Evolutionary conservation across 37 sponge, comb jelly and placozoan genomes (phyloP), one percentile per base, ranked within the genome.

Genomic region (Halichondria panicea): DNA sequence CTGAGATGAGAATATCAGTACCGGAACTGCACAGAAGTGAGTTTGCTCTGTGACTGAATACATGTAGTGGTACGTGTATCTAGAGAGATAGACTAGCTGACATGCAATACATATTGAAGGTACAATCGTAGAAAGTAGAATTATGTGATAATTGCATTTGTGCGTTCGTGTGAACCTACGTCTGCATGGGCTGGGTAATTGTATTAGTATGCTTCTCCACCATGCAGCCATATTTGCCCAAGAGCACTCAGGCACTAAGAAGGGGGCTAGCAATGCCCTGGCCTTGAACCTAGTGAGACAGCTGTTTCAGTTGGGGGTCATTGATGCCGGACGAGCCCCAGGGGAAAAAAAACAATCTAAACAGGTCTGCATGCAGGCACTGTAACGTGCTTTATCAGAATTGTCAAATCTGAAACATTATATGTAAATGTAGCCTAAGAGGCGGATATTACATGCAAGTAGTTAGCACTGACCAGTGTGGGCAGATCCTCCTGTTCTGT

Each of bases 161-260:
- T n/a, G n/a, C n/a, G n/a, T n/a, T n/a, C n/a, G n/a, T n/a, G n/a
- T n/a, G n/a, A n/a, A n/a, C n/a, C n/a, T n/a, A n/a, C n/a, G n/a
- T n/a, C n/a, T n/a, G n/a, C n/a, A n/a, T n/a, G n/a, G n/a, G n/a
- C n/a, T n/a, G n/a, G n/a, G n/a, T n/a, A n/a, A n/a, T n/a, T n/a
- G n/a, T n/a, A n/a, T n/a, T n/a, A n/a, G n/a, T n/a, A n/a, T 36
- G 28, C 36, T 36, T 30, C 64, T 11, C 36, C 64, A 35, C 64
- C 36, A 5, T 38, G 45, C 56, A 74, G 82, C 77, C 15, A 75
- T 89, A 18, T 43, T 64, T 79, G 85, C 72, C 32, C 6, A 71
- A 30, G 91, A 90, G 61, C 76, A 75, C 24, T 86, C 82, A 18
- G 33, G 45, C 45, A 91, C 78, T 54, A 91, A 91, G 92, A 91